Conservation (phyloP, 1,140 invertebrate genomes). For the Chrysomallon squamiferum region DNA sequence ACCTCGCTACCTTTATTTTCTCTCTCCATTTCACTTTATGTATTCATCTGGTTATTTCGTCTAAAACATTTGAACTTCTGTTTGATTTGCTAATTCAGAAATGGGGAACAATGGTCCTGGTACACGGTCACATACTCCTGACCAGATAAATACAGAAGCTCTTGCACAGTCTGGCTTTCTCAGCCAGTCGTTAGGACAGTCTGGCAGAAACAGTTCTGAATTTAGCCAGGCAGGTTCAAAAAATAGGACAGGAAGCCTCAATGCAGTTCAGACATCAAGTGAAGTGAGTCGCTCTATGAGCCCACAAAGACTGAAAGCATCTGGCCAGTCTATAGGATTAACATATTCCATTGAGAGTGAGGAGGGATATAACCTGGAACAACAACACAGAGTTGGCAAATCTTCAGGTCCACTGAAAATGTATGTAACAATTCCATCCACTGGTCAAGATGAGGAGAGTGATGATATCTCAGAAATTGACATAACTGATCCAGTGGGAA, state of each 20-base stretch:
- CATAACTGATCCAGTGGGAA: constrained; percentile 31
- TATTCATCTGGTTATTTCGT: too few relatives aligned
- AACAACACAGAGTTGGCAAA: constrained; percentile 18
- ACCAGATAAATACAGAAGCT: constrained; percentile 54
- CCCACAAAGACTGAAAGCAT: constrained; percentile 9
- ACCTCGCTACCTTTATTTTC: too few relatives aligned
- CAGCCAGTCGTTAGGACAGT: constrained; percentile 39
- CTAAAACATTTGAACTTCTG: too few relatives aligned
- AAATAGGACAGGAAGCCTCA: constrained; percentile 8
- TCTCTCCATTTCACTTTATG: too few relatives aligned
- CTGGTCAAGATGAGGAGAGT: constrained; percentile 26
- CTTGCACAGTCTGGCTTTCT: constrained; percentile 48
- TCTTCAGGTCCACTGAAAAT: constrained; percentile 32
- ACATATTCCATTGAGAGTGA: constrained; percentile 47
- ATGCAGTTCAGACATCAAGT: constrained; percentile 18
- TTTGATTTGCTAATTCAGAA: too few relatives aligned
- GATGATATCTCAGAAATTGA: constrained; percentile 48
- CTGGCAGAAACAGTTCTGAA: constrained; percentile 23
- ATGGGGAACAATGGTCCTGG: constrained; percentile 17
- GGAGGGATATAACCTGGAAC: constrained; percentile 19
- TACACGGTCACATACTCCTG: constrained; percentile 42
- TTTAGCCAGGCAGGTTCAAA: constrained; percentile 31
- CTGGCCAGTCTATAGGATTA: constrained; percentile 31
- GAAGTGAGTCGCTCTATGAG: constrained; percentile 15
- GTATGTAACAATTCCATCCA: constrained; percentile 46